phyloP scores from a whole-genome alignment of 2,113 vertebrate genomes.

The Austrofundulus limnaeus region DNA sequence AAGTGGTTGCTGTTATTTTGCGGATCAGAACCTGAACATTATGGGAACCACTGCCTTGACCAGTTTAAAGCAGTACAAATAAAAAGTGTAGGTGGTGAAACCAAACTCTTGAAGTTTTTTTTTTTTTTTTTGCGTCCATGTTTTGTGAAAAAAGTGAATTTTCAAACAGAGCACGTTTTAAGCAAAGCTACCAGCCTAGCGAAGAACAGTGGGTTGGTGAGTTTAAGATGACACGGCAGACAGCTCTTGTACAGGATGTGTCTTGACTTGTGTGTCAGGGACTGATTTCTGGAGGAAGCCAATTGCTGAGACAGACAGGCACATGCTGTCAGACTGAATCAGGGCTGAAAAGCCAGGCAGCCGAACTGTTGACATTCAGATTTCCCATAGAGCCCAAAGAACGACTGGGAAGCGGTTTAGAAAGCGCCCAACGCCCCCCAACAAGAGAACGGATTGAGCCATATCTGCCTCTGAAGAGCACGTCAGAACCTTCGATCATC shows the following conservation, averaged over 20 bases:
- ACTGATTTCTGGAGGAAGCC: constrained; percentile 14
- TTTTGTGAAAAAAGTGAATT: constrained; percentile 4
- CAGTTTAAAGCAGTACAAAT: too few species aligned
- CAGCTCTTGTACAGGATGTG: constrained; percentile 4
- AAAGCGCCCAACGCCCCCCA: constrained; percentile 5
- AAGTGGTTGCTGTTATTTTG: too few species aligned
- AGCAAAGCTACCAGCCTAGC: neutral
- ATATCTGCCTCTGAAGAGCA: constrained; percentile 6
- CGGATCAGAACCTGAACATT: too few species aligned
- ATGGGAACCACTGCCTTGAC: too few species aligned
- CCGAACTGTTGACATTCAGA: constrained; percentile 29
- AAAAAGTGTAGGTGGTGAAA: neutral
- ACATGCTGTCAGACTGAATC: constrained; percentile 33
- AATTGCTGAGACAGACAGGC: constrained; percentile 25
- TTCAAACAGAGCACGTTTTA: constrained; percentile 2
- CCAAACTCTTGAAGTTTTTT: neutral
- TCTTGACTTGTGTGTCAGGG: constrained; percentile 8
- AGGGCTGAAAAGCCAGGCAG: constrained; percentile 11
- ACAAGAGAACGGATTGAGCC: constrained; percentile 23
- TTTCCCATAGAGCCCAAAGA: constrained; percentile 18
- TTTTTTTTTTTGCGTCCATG: neutral
- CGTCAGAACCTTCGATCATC: constrained; percentile 35
- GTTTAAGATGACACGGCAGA: constrained; percentile 13
- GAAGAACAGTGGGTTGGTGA: neutral
- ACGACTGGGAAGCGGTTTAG: neutral